Base-by-base conservation (phyloP, 2,888 invertebrate species). In the Pollenia labialis region DNA sequence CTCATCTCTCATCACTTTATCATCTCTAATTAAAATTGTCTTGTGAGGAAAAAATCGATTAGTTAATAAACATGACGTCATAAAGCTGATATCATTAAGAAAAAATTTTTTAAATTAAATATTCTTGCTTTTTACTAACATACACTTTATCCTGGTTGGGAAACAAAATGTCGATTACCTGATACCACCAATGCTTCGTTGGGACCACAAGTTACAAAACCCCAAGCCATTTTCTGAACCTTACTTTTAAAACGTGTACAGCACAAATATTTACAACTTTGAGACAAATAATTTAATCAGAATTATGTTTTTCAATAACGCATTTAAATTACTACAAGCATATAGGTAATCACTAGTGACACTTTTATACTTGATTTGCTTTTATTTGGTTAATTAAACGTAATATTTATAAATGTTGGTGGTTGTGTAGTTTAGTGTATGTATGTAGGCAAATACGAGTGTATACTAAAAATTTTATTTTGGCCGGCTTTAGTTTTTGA, bases 171-270 rank as follows among this genome's bases (percentile, higher is more conserved):
- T 42, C 8, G 1, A 54, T 85, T 54, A 98, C 98, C 98, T 94
- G 98, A 98, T 89, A 98, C 97, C 54, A 98, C 98, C 66, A 98
- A 95, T 64, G 98, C 98, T 94, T 98, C 98, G 93, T 98, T 98
- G 44, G 98, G 98, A 66, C 98, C 98, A 93, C 98, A 98, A 87
- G 98, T 98, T 76, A 98, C 97, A 93, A 98, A 98, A 91, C 98
- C 98, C 96, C 97, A 97, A 91, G 95, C 95, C 96, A 96, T 96
- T 71, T 56, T 85, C 50, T 23, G 44, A 56, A 68, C 58, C 60
- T 40, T 56, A 23, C 9, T 1, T 18, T 18, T 10, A 46, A 56
- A 42, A 16, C 40, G 11, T 69, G 2, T 40, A 46, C 7, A 44
- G 16, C 50, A 62, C 44, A 18, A 58, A 14, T 66, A 6, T 40